These are phyloP conservation scores for Ciconia boyciana DNA, from an alignment of 2,113 vertebrate genomes.

Conservation along the genomic window DNA sequence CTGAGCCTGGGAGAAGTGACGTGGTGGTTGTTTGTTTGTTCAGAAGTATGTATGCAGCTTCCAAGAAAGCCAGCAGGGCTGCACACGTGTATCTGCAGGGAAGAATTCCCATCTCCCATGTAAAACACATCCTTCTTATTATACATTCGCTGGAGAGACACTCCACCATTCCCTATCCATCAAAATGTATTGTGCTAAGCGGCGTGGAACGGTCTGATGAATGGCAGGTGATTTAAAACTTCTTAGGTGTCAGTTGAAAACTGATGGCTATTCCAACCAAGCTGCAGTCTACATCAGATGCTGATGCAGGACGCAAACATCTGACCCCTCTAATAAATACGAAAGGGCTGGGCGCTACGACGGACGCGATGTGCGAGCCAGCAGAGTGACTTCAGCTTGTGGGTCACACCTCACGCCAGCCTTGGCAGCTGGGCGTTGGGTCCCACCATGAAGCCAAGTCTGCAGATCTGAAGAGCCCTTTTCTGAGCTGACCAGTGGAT, in stretches of 20 bases:
- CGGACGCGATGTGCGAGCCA: rapidly evolving
- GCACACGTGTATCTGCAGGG: neutral
- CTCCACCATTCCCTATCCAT: neutral
- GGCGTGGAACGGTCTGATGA: neutral
- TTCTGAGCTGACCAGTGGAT: neutral
- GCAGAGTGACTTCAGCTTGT: neutral
- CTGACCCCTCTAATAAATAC: neutral
- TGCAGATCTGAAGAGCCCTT: neutral
- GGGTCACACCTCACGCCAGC: neutral
- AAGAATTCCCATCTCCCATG: neutral
- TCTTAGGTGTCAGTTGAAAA: neutral
- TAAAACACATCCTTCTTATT: neutral
- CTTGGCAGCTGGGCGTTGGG: rapidly evolving
- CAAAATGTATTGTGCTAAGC: neutral
- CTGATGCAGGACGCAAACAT: neutral
- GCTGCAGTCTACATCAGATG: neutral
- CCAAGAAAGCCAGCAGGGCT: conserved; percentile 19
- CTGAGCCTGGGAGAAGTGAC: neutral
- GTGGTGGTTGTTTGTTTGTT: neutral
- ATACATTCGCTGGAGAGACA: neutral
- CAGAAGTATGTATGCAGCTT: neutral
- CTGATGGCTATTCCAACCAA: neutral
- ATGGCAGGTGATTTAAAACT: neutral
- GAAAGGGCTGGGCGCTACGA: rapidly evolving
- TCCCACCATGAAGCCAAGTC: rapidly evolving